These are phyloP conservation scores for Cheilosia vernalis DNA, from an alignment of 2,888 invertebrate genomes.

Conservation along the genomic window DNA sequence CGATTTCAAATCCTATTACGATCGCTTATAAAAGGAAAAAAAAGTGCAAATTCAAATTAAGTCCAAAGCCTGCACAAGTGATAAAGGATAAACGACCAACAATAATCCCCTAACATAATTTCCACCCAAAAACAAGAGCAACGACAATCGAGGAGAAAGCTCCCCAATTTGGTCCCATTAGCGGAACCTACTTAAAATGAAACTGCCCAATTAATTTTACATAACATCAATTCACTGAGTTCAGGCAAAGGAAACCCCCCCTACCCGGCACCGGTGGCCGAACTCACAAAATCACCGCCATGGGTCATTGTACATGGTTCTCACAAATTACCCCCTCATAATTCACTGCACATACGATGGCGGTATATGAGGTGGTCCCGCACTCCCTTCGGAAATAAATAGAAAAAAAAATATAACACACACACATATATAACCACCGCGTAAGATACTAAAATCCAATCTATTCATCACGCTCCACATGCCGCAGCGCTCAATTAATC, in stretches of 20 bases:
- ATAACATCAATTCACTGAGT: conserved; percentile 64
- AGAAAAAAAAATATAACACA: conserved; percentile 5
- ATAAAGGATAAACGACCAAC: conserved; percentile 48
- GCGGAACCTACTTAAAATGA: conserved; percentile 64
- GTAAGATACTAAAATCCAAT: conserved; percentile 63
- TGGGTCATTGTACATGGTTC: conserved; percentile 66
- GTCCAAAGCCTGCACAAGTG: conserved; percentile 49
- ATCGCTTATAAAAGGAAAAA: not conserved
- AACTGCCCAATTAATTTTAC: conserved; percentile 73
- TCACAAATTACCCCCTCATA: conserved; percentile 65
- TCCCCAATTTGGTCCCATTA: conserved; percentile 67
- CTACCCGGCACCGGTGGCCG: not conserved
- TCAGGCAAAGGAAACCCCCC: conserved; percentile 51
- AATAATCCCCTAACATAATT: conserved; percentile 45
- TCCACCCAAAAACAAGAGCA: conserved; percentile 21
- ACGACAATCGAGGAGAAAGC: conserved; percentile 2
- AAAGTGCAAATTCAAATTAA: conserved; percentile 14
- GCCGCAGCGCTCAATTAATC: conserved; percentile 72
- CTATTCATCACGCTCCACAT: conserved; percentile 66
- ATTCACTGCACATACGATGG: conserved; percentile 44
- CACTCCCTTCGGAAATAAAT: not conserved
- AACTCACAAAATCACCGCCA: conserved; percentile 36
- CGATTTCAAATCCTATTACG: conserved; percentile 27
- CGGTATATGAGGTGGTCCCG: not conserved
- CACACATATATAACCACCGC: not conserved